Conservation (phyloP, 1,140 invertebrate species). For the Lucilia sericata region DNA sequence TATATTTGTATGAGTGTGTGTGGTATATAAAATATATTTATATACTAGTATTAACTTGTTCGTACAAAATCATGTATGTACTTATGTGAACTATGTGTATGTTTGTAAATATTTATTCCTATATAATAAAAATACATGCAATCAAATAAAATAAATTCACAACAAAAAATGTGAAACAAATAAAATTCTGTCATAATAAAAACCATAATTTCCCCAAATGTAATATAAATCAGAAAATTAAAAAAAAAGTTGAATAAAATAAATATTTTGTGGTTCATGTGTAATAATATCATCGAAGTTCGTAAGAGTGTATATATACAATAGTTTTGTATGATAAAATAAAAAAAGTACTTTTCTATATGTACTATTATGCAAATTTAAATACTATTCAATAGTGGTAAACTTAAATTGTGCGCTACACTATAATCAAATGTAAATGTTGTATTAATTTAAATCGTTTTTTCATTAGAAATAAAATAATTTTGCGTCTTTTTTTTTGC, state of each 20-base stretch:
- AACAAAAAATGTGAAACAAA: background rate
- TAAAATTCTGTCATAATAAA: constrained; percentile 5
- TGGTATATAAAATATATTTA: background rate
- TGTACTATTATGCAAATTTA: too few species aligned
- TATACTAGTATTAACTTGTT: too few species aligned
- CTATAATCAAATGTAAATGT: too few species aligned
- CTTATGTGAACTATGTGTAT: background rate
- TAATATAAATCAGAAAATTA: constrained; percentile 13
- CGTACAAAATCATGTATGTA: too few species aligned
- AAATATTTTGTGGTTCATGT: background rate
- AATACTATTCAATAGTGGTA: too few species aligned
- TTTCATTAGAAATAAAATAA: too few species aligned
- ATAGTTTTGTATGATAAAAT: background rate
- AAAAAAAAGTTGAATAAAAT: constrained; percentile 6
- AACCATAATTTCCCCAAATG: constrained; percentile 29
- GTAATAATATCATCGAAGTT: background rate
- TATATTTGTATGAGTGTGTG: background rate
- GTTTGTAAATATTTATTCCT: background rate
- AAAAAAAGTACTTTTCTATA: too few species aligned
- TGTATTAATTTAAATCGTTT: too few species aligned
- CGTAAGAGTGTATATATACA: background rate
- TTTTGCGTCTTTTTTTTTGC: too few species aligned
- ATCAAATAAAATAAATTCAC: background rate
- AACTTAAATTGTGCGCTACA: too few species aligned
- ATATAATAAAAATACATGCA: background rate